A percentile compares a stretch with the other conserved stretches of the same genome.
Evolutionary conservation across 2,113 vertebrate species (phyloP).

Genomic region (Aegotheles bennettii): DNA sequence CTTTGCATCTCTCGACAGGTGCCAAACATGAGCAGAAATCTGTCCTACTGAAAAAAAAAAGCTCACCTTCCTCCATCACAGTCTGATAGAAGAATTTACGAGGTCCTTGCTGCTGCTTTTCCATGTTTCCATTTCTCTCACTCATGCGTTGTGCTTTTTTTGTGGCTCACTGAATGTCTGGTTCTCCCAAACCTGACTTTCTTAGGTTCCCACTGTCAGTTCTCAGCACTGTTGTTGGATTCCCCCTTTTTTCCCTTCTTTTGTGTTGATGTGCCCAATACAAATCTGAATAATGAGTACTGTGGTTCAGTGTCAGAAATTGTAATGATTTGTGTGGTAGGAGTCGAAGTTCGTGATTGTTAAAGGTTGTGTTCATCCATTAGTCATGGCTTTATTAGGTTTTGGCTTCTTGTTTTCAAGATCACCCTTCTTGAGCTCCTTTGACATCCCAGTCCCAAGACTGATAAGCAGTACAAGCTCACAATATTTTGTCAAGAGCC

Average conservation of each 20-base stretch:
- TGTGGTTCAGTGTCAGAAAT: background rate
- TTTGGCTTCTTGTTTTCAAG: background rate
- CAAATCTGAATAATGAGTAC: background rate
- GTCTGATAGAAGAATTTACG: background rate
- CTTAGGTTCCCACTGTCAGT: background rate
- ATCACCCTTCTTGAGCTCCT: background rate
- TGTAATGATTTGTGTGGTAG: background rate
- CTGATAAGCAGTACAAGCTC: background rate
- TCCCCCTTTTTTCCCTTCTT: background rate
- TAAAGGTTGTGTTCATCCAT: background rate
- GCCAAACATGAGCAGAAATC: background rate
- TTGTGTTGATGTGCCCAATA: background rate
- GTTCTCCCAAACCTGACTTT: background rate
- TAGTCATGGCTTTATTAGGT: background rate
- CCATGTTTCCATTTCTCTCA: background rate
- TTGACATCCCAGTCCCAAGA: background rate
- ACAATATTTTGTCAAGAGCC: rapidly evolving
- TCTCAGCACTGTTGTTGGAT: background rate
- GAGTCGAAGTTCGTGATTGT: background rate
- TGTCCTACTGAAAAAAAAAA: background rate
- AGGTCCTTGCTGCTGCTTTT: background rate
- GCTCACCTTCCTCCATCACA: background rate
- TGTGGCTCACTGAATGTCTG: background rate
- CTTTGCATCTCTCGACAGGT: background rate
- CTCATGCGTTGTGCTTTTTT: background rate